Evolutionary conservation across 2,113 vertebrate species (phyloP), one percentile per base, ranked within the genome.

Genomic region (Orientallactaga bullata): DNA sequence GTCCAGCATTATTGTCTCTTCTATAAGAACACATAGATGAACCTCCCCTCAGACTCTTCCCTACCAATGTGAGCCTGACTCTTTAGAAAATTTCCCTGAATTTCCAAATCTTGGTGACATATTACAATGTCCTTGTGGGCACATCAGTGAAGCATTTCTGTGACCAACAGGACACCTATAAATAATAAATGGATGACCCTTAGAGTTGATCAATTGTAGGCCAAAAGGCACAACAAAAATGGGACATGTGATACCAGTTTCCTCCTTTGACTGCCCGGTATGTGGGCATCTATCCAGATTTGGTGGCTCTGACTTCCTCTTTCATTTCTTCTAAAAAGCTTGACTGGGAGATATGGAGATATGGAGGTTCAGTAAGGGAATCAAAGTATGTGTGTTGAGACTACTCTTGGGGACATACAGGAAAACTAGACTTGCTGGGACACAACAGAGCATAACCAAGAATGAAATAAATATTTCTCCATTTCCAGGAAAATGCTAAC

Each of bases 361-460:
- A 61, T 26, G 1, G 26, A 61, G 77, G 51, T 7, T 37, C 47
- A 58, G 39, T 12, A 5, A 37, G 71, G 7, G 63, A 5, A 68
- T 42, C 16, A 39, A 16, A 47, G 18, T 6, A 47, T 30, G 20
- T 9, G 13, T 47, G n/a, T 66, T 12, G 5, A 55, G 42, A 81
- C 55, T 3, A n/a, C 15, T 2, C 4, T 82, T 65, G 51, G 16
- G 8, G 30, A 30, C n/a, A 55, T 18, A 20, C 35, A 24, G 32
- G 35, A 61, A 86, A 60, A 51, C 35, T n/a, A 68, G 71, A 83
- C 26, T 92, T 21, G 47, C 55, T 26, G 0, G 16, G 61, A 91
- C 1, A 10, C 11, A 58, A 74, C 5, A 0, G 0, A 58, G 17
- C 6, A 26, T 6, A 63, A 35, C 12, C 0, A 0, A 66, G 55